A percentile compares a stretch with the other conserved stretches of the same genome.
phyloP scores from a whole-genome alignment of 2,797 vertebrate species.

The Propithecus deckenii region DNA sequence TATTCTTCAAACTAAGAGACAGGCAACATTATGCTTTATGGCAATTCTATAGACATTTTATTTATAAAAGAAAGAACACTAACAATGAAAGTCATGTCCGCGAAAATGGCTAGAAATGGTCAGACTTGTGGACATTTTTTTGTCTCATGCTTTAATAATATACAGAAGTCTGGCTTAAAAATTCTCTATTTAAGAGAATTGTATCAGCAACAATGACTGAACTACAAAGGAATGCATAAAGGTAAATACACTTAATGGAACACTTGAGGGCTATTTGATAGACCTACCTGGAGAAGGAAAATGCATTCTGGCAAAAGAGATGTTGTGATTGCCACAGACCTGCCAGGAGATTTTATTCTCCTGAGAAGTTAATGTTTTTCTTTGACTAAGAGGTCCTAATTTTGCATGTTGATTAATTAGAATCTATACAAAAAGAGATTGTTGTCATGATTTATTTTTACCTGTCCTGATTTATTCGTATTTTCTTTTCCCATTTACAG shows the following conservation, averaged over 20 bases:
- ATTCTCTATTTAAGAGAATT: slow-evolving; percentile 20
- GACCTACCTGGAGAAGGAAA: slow-evolving; percentile 30
- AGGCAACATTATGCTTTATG: slow-evolving; percentile 34
- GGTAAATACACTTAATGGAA: slow-evolving; percentile 23
- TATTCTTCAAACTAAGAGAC: slow-evolving; percentile 31
- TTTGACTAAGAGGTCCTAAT: slow-evolving; percentile 8
- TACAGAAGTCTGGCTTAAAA: slow-evolving; percentile 44
- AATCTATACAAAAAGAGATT: slow-evolving; percentile 13
- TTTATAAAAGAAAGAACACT: slow-evolving; percentile 38
- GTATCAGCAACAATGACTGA: slow-evolving; percentile 43
- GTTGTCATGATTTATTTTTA: slow-evolving; percentile 56
- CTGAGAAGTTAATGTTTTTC: slow-evolving; percentile 52
- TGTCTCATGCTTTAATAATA: slow-evolving; percentile 58
- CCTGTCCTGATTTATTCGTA: slow-evolving; percentile 14
- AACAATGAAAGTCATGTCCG: not conserved
- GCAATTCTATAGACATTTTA: slow-evolving; percentile 28
- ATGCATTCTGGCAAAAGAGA: not conserved
- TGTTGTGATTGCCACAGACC: not conserved
- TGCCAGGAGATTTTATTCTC: slow-evolving; percentile 39
- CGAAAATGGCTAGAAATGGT: slow-evolving; percentile 30
- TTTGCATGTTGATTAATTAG: slow-evolving; percentile 60
- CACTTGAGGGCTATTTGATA: not conserved
- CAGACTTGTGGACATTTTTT: slow-evolving; percentile 19
- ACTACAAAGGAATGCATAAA: slow-evolving; percentile 13
- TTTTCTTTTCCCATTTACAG: not conserved